These are phyloP conservation scores for Pelobates cultripes DNA, from an alignment of 2,797 vertebrate genomes.

Conservation along the genomic window DNA sequence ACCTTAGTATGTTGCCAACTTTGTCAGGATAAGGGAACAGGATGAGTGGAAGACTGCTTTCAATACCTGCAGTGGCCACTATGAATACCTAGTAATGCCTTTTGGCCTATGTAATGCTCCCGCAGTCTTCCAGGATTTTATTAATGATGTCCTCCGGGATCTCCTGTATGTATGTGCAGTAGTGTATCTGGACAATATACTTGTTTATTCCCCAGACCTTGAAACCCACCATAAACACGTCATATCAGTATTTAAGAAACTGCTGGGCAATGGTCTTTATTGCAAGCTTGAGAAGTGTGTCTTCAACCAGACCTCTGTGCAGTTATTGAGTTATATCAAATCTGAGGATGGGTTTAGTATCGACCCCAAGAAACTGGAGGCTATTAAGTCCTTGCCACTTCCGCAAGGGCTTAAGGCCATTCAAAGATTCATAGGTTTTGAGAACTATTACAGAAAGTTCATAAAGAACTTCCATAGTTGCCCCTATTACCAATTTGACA, in stretches of 20 bases:
- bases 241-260: neutral
- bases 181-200: neutral
- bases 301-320: no score
- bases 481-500: neutral
- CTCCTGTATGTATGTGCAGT: neutral
- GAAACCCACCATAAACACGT: neutral
- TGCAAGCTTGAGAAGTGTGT: no score
- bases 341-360: no score
- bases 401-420: no score
- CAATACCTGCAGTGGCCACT: neutral
- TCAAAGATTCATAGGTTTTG: no score
- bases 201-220: neutral
- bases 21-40: neutral
- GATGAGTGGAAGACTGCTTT: neutral
- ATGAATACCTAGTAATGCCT: neutral
- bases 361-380: no score
- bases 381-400: no score
- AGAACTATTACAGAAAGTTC: neutral
- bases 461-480: neutral
- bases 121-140: neutral
- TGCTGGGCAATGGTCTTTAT: neutral
- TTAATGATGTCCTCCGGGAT: neutral
- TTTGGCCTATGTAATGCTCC: neutral
- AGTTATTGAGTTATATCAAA: no score
- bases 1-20: neutral